A percentile compares a stretch with the other conserved stretches of the same genome.
Evolutionary conservation across 1,140 invertebrate genomes (phyloP).

Genomic region (Brachionus rubens): DNA sequence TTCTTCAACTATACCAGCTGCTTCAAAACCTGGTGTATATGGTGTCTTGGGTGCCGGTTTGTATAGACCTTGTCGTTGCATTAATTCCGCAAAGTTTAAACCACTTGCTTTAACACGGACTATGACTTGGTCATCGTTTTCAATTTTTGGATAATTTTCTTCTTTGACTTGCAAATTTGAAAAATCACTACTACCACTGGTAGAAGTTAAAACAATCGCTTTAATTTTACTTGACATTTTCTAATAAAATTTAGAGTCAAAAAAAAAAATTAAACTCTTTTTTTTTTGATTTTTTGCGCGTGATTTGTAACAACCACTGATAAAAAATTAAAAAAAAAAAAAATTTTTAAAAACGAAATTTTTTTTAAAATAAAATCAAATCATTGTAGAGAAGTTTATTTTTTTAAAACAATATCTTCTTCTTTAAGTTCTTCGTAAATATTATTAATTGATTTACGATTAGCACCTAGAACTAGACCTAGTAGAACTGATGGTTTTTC

Average conservation of each 20-base stretch:
- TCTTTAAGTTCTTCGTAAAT: conserved; percentile 19
- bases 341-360: not conserved
- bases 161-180: conserved; percentile 42
- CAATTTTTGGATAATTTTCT: conserved; percentile 38
- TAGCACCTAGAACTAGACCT: conserved; percentile 14
- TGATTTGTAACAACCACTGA: not conserved
- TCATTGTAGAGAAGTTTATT: not conserved
- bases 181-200: conserved; percentile 28
- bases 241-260: not conserved
- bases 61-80: conserved; percentile 60
- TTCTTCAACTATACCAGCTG: conserved; percentile 56
- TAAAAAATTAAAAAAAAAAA: not conserved
- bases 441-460: conserved; percentile 15
- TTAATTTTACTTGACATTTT: conserved; percentile 38
- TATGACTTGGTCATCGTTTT: conserved; percentile 46
- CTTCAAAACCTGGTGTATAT: conserved; percentile 62
- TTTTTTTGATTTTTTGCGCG: not conserved
- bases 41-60: conserved; percentile 53
- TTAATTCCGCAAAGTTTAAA: conserved; percentile 63
- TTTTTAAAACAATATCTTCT: conserved; percentile 42
- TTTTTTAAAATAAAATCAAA: not conserved
- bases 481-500: conserved; percentile 37
- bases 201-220: conserved; percentile 38
- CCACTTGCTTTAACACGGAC: conserved; percentile 46
- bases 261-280: not conserved